Conservation (phyloP, 1,140 invertebrate genomes). For the Scaptomyza montana region DNA sequence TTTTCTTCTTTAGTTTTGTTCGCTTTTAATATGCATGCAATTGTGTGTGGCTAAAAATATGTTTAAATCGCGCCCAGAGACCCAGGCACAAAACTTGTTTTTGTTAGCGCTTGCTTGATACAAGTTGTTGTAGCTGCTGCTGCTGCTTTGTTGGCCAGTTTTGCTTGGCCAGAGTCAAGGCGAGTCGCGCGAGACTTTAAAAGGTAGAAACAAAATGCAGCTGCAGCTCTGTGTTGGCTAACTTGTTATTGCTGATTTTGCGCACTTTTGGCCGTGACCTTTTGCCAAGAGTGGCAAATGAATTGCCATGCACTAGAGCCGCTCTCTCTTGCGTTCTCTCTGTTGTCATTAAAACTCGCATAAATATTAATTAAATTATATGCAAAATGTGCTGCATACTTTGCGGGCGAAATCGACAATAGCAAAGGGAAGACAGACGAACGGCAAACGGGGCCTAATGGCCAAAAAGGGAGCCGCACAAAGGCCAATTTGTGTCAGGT, state of each 20-base stretch:
- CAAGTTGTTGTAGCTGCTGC: constrained; percentile 31
- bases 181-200: constrained; percentile 46
- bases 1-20: constrained; percentile 27
- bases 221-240: constrained; percentile 50
- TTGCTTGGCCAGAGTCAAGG: constrained; percentile 71
- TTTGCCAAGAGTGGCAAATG: constrained; percentile 51
- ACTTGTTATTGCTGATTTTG: constrained; percentile 59
- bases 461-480: constrained; percentile 26
- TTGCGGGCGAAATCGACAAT: constrained; percentile 38
- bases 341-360: constrained; percentile 59
- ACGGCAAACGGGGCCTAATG: constrained; percentile 27
- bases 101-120: constrained; percentile 16
- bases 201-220: constrained; percentile 57
- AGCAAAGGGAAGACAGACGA: neutral
- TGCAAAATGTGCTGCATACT: constrained; percentile 67
- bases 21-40: constrained; percentile 79
- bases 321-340: constrained; percentile 4
- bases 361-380: constrained; percentile 81
- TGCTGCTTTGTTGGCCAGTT: constrained; percentile 48
- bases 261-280: constrained; percentile 78
- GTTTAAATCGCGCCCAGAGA: constrained; percentile 77
- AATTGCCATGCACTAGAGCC: constrained; percentile 27
- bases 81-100: constrained; percentile 66
- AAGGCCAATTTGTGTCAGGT: constrained; percentile 48
- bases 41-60: constrained; percentile 80